Evolutionary conservation across 92 coral and sea anemone species (phyloP).

Genomic region (Actinostola sp.): DNA sequence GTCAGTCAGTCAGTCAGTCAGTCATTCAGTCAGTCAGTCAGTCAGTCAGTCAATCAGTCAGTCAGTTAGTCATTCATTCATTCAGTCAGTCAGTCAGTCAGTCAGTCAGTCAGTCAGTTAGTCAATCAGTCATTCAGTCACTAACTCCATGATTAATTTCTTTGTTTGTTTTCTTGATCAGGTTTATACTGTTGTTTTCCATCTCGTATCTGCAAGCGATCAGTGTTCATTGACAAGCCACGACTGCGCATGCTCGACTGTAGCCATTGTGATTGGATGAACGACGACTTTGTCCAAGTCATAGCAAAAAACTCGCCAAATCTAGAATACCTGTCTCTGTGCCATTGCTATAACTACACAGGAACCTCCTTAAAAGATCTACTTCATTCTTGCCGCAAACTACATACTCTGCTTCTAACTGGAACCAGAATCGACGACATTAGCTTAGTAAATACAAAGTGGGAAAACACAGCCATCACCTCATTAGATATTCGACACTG

Average conservation of each 20-base stretch:
- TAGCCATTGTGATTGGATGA: constrained; percentile 67
- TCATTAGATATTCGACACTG: constrained; percentile 68
- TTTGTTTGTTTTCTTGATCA: constrained; percentile 11
- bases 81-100: too few relatives aligned
- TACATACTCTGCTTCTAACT: constrained; percentile 58
- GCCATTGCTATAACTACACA: constrained; percentile 62
- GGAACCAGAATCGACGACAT: constrained; percentile 61
- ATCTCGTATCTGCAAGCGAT: constrained; percentile 32
- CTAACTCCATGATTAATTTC: neutral
- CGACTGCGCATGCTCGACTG: constrained; percentile 71
- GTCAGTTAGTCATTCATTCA: too few relatives aligned
- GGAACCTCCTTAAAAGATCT: constrained; percentile 58
- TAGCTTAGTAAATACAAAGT: constrained; percentile 32
- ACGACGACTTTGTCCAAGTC: constrained; percentile 45
- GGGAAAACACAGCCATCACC: constrained; percentile 46
- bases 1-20: too few relatives aligned
- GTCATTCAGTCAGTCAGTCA: neutral
- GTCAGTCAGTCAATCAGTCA: too few relatives aligned
- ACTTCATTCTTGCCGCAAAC: constrained; percentile 30
- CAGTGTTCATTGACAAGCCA: constrained; percentile 51
- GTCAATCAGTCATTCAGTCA: too few relatives aligned
- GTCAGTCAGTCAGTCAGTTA: too few relatives aligned
- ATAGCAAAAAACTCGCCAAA: constrained; percentile 59
- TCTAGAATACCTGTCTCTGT: constrained; percentile 63
- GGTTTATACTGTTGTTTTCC: constrained; percentile 60